Conservation (phyloP, 2,888 invertebrate genomes). For the Melieria omissa region DNA sequence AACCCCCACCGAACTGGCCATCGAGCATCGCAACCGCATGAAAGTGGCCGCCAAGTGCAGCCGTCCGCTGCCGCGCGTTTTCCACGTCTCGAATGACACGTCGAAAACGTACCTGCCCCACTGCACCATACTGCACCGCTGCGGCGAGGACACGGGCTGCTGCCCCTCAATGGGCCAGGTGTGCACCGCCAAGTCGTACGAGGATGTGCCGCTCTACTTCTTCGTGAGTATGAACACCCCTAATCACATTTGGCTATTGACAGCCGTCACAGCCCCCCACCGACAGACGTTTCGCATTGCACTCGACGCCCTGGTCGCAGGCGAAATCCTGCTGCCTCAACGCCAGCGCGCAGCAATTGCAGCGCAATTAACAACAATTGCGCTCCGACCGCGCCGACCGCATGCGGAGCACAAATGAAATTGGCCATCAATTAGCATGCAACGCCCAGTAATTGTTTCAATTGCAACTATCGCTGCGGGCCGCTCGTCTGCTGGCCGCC, state of each 20-base stretch:
- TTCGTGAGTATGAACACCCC: conserved; percentile 51
- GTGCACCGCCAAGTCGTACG: conserved; percentile 79
- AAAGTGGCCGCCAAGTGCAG: conserved; percentile 53
- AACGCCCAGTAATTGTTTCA: too few relatives aligned
- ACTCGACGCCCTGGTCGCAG: too few relatives aligned
- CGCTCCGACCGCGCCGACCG: not conserved
- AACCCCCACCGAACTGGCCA: conserved; percentile 48
- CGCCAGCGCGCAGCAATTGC: not conserved
- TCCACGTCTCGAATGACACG: conserved; percentile 57
- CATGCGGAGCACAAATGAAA: conserved; percentile 16
- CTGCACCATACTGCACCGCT: conserved; percentile 87
- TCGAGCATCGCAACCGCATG: conserved; percentile 52
- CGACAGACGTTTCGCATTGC: too few relatives aligned
- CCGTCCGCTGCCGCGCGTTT: conserved; percentile 56
- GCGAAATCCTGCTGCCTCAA: not conserved
- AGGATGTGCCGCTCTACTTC: conserved; percentile 57
- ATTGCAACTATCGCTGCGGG: too few relatives aligned
- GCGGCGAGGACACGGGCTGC: conserved; percentile 88
- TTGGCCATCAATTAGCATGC: conserved; percentile 12
- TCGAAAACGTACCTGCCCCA: conserved; percentile 83
- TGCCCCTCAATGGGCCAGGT: conserved; percentile 77
- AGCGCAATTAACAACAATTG: conserved; percentile 17
- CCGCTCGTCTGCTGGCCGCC: not conserved
- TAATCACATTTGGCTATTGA: not conserved
- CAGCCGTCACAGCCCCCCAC: too few relatives aligned